A percentile compares a stretch with the other conserved stretches of the same genome.
Conservation (phyloP, 2,113 vertebrate genomes). For the Serinus canaria region DNA sequence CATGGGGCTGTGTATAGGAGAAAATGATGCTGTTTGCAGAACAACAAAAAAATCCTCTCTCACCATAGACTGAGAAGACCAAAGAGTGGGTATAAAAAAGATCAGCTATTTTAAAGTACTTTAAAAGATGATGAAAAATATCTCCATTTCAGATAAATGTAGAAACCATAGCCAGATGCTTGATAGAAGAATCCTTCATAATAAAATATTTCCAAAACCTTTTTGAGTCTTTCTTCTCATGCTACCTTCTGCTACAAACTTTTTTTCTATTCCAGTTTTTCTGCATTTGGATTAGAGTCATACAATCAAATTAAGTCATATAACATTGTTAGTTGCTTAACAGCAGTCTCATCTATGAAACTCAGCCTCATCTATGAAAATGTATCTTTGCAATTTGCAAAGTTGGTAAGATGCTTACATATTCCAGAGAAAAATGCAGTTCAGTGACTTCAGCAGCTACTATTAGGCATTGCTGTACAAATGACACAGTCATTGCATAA, state of each 20-base stretch:
- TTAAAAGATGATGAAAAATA: neutral
- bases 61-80: neutral
- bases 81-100: neutral
- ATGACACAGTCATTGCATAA: neutral
- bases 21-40: neutral
- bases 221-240: neutral
- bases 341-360: neutral
- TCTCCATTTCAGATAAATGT: neutral
- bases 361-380: neutral
- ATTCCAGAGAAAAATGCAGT: neutral
- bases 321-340: neutral
- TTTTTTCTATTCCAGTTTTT: neutral
- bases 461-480: neutral
- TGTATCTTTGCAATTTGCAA: neutral
- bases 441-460: conserved; percentile 5
- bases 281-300: neutral
- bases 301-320: neutral
- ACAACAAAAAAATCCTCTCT: neutral
- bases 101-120: neutral
- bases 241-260: neutral
- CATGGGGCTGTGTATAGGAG: neutral
- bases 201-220: neutral
- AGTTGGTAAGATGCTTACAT: neutral
- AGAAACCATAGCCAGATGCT: neutral
- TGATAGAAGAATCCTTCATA: neutral